Base-by-base conservation (phyloP, 2,113 vertebrate genomes). In the Sylvia atricapilla region DNA sequence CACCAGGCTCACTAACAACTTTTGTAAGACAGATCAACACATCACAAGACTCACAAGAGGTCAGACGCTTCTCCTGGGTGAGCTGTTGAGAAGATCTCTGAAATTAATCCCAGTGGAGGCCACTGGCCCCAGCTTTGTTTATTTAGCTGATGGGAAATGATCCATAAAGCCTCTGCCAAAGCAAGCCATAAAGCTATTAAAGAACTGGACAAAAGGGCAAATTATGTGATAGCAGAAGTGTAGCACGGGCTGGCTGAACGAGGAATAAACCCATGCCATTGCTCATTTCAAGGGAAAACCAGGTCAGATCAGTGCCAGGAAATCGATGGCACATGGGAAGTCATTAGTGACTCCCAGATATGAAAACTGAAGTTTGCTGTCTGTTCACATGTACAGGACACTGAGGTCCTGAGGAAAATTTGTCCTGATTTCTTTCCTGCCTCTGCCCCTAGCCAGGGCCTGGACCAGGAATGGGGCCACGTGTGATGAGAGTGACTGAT, bases 311-410 rank as follows among this genome's bases (percentile, higher is more conserved):
- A 63, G 23, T 21, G 63, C 47, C 2, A 8, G 83, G 24, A 84
- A 49, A 62, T 25, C 10, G 3, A 4, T 33, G 72, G 63, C 27
- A 13, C 13, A 21, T 39, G 23, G 7, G 56, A 59, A 35, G 33
- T 31, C 4, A 44, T 67, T 55, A 31, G 58, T 52, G 70, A n/a
- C 14, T 50, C 15, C 78, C 64, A 79, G 53, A 85, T 33, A 25
- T n/a, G 35, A 60, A 80, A 87, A 53, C 10, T 30, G 1, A 81
- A 66, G 21, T 23, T 63, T 0, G 0, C 17, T 59, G 6, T 76
- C 27, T 49, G 33, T 47, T 20, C 30, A 44, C 9, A 20, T 3
- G 10, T 31, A 8, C 21, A 22, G 18, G 22, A 49, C 27, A 5
- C 2, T 2, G 6, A 83, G n/a, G 55, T 23, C 59, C 50, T 24